Evolutionary conservation across 2,113 vertebrate genomes (phyloP), one percentile per base, ranked within the genome.

Genomic region (Blennius ocellaris): DNA sequence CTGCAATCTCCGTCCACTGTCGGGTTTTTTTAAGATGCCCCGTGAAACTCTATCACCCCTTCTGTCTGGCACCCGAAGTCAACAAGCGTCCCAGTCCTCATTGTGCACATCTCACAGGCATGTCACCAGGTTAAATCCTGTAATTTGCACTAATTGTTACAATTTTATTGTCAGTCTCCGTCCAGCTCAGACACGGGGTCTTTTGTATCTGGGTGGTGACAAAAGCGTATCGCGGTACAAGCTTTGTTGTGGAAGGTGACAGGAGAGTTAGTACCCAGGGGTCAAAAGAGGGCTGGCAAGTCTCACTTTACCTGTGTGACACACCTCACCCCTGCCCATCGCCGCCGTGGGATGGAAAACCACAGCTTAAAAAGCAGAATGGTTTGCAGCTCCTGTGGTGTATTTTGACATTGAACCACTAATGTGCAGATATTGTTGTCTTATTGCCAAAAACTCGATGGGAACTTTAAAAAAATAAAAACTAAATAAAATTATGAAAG

Each of bases 251-350:
- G 57, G 55, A 43, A 73, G 67, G 68, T 80, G 81, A 79, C 61
- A 69, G 54, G 10, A 60, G 37, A 66, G 72, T 68, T 16, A 2
- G 55, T 59, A 37, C 73, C 76, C 48, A 38, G 17, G 69, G 59
- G 48, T 74, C 73, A 60, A 71, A 69, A 74, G 54, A 69, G 68
- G 69, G 21, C 37, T 55, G 65, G 73, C 44, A 49, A 66, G 9
- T 48, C 73, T 90, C 78, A 61, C 55, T 55, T 89, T 85, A 87
- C 81, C 63, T 12, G 11, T 16, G 49, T 53, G 63, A 75, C 47
- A 48, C 59, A 36, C 67, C 37, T 68, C 44, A 62, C 14, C 49
- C 77, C 53, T 73, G 48, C 30, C 48, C 56, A 14, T 64, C 65
- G 1, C 43, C 49, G 11, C 56, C 52, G 51, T 48, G 36, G 21